phyloP scores from a whole-genome alignment of 2,797 vertebrate species.

The Alcedo atthis region DNA sequence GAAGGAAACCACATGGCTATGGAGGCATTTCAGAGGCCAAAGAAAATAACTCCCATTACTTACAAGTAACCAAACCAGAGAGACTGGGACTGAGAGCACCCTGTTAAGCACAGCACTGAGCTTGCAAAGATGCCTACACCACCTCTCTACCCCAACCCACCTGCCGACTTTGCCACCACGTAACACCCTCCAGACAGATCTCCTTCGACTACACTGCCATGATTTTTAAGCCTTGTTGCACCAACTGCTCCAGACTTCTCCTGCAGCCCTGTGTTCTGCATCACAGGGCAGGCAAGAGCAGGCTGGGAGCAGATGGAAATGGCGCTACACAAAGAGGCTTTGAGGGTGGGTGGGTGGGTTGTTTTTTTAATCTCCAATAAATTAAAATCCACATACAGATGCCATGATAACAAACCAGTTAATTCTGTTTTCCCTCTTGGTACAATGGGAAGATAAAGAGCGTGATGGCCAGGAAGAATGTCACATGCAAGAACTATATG shows the following conservation, averaged over 20 bases:
- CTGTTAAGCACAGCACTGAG: neutral
- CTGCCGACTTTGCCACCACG: neutral
- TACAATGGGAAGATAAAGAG: conserved; percentile 25
- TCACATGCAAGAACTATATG: neutral
- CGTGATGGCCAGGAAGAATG: conserved; percentile 19
- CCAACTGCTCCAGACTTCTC: neutral
- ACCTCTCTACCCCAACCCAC: neutral
- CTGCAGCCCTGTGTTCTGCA: neutral
- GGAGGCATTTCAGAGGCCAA: conserved; percentile 44
- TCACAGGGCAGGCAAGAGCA: neutral
- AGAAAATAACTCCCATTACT: conserved; percentile 51
- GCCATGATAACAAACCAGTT: conserved; percentile 21
- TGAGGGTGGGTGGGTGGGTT: neutral
- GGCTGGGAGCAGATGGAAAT: conserved; percentile 35
- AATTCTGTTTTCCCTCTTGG: conserved; percentile 26
- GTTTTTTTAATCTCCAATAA: neutral
- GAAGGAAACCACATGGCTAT: conserved; percentile 46
- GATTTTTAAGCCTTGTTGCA: neutral
- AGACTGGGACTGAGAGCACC: neutral
- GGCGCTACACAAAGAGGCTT: neutral
- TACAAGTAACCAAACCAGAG: neutral
- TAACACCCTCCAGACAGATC: neutral
- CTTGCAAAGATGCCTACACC: neutral
- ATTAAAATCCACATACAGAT: neutral
- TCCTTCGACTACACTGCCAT: neutral